Conservation (phyloP, 2,888 invertebrate species). For the Mimumesa dahlbomi region DNA sequence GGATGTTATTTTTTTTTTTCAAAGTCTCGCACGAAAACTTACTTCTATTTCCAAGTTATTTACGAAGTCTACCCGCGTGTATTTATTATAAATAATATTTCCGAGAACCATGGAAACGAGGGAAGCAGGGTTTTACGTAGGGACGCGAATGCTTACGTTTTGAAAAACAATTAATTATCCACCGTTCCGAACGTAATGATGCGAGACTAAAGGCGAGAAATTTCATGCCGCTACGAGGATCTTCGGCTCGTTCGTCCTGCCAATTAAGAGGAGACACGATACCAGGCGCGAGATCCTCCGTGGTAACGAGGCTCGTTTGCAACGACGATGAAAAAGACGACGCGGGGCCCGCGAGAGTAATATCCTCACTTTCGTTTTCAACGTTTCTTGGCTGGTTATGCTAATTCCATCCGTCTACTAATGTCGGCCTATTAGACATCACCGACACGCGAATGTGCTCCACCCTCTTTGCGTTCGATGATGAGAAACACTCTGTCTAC, state of each 20-base stretch:
- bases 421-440: constrained; percentile 32
- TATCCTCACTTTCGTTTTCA: constrained; percentile 55
- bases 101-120: constrained; percentile 3
- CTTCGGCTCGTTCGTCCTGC: constrained; percentile 59
- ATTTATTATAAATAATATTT: constrained; percentile 38
- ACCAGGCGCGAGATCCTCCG: constrained; percentile 47
- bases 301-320: constrained; percentile 64
- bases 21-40: too few species aligned
- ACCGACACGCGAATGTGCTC: constrained; percentile 15
- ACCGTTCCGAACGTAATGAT: constrained; percentile 30
- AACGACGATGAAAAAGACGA: constrained; percentile 37
- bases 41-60: too few species aligned
- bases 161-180: constrained; percentile 58
- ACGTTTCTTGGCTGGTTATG: constrained; percentile 63
- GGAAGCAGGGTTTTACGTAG: neutral
- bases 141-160: neutral
- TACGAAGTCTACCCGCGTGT: too few species aligned
- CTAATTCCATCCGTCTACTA: constrained; percentile 52
- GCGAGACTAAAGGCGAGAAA: constrained; percentile 64
- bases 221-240: constrained; percentile 56
- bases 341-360: constrained; percentile 14
- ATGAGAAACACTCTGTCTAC: constrained; percentile 14
- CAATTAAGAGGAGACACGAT: constrained; percentile 68
- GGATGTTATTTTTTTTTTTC: too few species aligned
- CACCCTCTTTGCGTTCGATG: neutral